Evolutionary conservation across 2,113 vertebrate genomes (phyloP).

Genomic region (Petroica traversi): DNA sequence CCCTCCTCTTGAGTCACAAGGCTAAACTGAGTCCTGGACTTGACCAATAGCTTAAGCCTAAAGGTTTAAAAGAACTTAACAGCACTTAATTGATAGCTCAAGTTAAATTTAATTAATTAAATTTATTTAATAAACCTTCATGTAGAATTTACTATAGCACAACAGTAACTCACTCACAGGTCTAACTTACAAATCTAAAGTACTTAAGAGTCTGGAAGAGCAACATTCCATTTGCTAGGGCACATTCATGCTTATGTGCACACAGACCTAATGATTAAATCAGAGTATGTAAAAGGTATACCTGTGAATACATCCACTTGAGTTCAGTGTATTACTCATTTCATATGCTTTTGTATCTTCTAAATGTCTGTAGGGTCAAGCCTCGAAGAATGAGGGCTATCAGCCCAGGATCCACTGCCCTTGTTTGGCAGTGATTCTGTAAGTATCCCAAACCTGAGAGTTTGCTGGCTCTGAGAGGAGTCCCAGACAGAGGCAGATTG

Average conservation of each 20-base stretch:
- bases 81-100: neutral
- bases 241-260: neutral
- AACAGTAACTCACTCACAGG: neutral
- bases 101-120: too few relatives aligned
- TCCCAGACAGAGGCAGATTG: neutral
- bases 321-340: neutral
- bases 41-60: neutral
- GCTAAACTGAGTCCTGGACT: neutral
- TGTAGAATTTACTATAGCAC: neutral
- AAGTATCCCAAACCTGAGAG: neutral
- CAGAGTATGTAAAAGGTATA: neutral
- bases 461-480: neutral
- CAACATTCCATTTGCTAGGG: neutral
- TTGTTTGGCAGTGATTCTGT: neutral
- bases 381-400: neutral
- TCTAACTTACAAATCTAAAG: neutral
- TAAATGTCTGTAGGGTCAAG: accelerated
- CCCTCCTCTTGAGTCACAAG: neutral
- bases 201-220: neutral
- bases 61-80: neutral
- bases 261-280: too few relatives aligned
- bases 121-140: too few relatives aligned
- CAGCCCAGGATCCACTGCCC: too few relatives aligned
- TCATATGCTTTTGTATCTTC: neutral
- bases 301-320: neutral